phyloP scores from a whole-genome alignment of 2,797 vertebrate genomes.

The Lophius americanus region DNA sequence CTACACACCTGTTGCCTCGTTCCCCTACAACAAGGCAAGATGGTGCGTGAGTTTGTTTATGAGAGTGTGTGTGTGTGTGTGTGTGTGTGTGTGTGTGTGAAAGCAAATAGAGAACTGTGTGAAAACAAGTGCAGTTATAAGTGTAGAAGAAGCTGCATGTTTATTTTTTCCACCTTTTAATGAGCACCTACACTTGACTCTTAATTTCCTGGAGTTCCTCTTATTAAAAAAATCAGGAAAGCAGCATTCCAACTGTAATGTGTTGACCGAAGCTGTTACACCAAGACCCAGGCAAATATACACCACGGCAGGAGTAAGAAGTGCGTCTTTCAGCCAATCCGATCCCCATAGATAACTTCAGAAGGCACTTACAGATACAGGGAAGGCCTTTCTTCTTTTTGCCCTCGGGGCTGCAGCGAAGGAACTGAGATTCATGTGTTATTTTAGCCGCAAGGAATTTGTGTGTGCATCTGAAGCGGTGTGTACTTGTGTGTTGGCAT shows the following conservation, averaged over 20 bases:
- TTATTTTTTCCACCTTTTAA: neutral
- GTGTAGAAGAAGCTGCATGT: neutral
- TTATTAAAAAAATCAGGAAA: conserved; percentile 21
- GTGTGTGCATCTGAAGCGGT: conserved; percentile 13
- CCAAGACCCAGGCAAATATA: conserved; percentile 24
- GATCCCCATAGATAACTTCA: conserved; percentile 52
- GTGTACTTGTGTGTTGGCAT: conserved; percentile 13
- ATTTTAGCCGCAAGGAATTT: conserved; percentile 40
- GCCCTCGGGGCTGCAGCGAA: conserved; percentile 46
- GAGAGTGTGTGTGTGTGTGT: neutral
- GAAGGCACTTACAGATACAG: conserved; percentile 52
- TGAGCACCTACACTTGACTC: neutral
- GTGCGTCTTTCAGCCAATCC: conserved; percentile 53
- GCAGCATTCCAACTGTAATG: neutral
- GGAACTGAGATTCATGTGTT: conserved; percentile 51
- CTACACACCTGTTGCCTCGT: conserved; percentile 10
- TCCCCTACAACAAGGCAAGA: neutral
- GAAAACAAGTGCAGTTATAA: neutral
- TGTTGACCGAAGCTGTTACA: conserved; percentile 14
- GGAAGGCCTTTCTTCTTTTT: conserved; percentile 58
- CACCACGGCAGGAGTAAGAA: conserved; percentile 34
- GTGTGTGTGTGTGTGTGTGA: neutral
- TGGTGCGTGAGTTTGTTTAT: neutral
- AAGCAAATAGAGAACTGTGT: neutral
- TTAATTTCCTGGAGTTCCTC: conserved; percentile 2